Evolutionary conservation across 2,113 vertebrate genomes (phyloP), one percentile per base, ranked within the genome.

Genomic region (Microtus richardsoni): DNA sequence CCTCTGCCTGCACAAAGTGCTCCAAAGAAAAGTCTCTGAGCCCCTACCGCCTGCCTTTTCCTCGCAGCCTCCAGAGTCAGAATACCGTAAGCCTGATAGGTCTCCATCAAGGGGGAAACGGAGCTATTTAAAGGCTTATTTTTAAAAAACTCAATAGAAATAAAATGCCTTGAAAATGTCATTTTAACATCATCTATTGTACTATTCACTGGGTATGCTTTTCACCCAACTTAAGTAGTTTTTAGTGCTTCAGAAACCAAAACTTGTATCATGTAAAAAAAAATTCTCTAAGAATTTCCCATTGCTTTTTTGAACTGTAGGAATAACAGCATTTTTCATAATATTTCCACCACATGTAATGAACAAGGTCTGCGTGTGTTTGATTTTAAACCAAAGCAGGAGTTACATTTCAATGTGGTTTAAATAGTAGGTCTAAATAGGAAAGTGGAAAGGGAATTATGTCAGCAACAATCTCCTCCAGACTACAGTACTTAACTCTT

Each of bases 281-380:
- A 62, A 96, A 54, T 47, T 62, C 47, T 71, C 73, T 87, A 85
- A 87, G 95, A 44, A 77, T 86, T 87, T 87, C 68, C 49, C 80
- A 77, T 19, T 9, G 28, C 79, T 95, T 84, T 88, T 66, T 52
- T 68, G 52, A 87, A 82, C 79, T 68, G 36, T 17, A 28, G 41
- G 68, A 96, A 95, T 73, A 41, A 94, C 44, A 44, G 36, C 41
- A 64, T 70, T 96, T 91, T 94, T 75, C 84, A 78, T 79, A 91
- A 66, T 88, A 70, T 89, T 97, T 77, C 87, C 30, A 79, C 73
- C 86, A 84, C 49, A 36, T 68, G 79, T 71, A 49, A 91, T 26
- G 39, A 94, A 96, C 88, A 93, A 95, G 82, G 44, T 87, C 71
- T 82, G 49, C 80, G 52, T 80, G 74, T n/a, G 94, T 94, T 92